phyloP scores from a whole-genome alignment of 2,888 invertebrate genomes.

The Andrena marginata region DNA sequence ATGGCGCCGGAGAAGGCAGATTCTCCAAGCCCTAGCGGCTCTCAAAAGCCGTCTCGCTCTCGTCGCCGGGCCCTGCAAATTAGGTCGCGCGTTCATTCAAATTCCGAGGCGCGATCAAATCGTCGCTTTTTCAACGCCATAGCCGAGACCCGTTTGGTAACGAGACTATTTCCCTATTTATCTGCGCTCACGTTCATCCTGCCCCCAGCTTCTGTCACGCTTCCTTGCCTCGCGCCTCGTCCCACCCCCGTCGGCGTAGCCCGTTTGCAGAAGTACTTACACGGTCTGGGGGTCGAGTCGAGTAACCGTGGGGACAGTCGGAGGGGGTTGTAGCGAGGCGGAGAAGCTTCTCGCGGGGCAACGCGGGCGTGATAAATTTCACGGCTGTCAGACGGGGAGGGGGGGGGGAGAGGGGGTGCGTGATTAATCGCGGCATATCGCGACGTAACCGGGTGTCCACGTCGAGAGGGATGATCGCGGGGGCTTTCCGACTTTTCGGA shows the following conservation, averaged over 20 bases:
- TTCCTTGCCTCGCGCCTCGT: neutral
- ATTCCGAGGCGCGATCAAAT: conserved; percentile 36
- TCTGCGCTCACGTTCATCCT: conserved; percentile 25
- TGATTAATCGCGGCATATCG: conserved; percentile 65
- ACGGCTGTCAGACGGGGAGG: conserved; percentile 47
- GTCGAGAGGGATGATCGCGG: conserved; percentile 58
- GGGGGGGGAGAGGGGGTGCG: too few species aligned
- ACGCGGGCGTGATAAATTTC: conserved; percentile 56
- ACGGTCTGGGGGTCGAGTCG: neutral
- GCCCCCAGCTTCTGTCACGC: conserved; percentile 16
- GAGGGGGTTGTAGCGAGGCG: conserved; percentile 5
- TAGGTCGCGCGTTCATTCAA: conserved; percentile 39
- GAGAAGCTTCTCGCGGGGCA: conserved; percentile 49
- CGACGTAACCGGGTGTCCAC: conserved; percentile 59
- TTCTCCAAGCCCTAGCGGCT: conserved; percentile 34
- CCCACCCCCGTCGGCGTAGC: neutral
- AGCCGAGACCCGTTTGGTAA: conserved; percentile 16
- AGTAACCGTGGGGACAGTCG: neutral
- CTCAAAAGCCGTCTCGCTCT: neutral
- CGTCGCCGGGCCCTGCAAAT: conserved; percentile 24
- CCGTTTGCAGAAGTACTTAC: conserved; percentile 35
- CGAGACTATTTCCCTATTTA: conserved; percentile 31
- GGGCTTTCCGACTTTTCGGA: conserved; percentile 69
- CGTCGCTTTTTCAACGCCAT: conserved; percentile 38
- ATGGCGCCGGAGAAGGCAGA: neutral